A percentile compares a stretch with the other conserved stretches of the same genome.
Evolutionary conservation across 2,113 vertebrate genomes (phyloP).

Genomic region (Oxygymnocypris stewartii): DNA sequence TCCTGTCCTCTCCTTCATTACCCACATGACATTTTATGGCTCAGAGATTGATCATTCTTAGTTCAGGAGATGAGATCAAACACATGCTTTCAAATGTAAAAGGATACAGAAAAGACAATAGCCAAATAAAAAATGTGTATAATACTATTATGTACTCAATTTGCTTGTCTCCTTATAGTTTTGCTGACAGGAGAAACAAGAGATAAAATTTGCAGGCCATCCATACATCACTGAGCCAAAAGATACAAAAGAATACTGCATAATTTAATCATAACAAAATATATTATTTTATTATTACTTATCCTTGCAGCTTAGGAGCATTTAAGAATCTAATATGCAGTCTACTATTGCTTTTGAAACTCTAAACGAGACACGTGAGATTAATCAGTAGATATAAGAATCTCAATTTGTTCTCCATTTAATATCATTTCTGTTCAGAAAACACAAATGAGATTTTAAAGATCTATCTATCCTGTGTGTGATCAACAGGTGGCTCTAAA

Average conservation of each 20-base stretch:
- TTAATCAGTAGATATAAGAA: not conserved
- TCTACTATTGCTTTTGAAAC: not conserved
- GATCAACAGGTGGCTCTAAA: slow-evolving; percentile 5
- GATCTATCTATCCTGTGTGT: not conserved
- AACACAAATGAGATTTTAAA: not conserved
- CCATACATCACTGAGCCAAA: not conserved
- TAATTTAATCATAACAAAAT: not conserved
- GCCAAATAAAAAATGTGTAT: not conserved
- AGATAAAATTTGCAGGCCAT: not conserved
- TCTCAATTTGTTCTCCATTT: not conserved
- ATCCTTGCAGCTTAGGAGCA: not conserved
- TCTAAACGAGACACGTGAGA: not conserved
- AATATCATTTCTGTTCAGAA: not conserved
- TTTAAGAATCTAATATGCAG: not conserved
- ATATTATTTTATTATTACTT: not conserved
- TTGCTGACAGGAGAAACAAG: not conserved
- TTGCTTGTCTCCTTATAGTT: not conserved
- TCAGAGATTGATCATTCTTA: not conserved
- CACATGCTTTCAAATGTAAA: not conserved
- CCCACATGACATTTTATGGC: not conserved
- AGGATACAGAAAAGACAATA: not conserved
- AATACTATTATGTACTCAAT: not conserved
- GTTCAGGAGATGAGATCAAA: not conserved
- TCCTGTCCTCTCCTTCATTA: not conserved
- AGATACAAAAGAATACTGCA: not conserved